Evolutionary conservation across 2,888 invertebrate genomes (phyloP).

Genomic region (Phyllotreta cruciferae): DNA sequence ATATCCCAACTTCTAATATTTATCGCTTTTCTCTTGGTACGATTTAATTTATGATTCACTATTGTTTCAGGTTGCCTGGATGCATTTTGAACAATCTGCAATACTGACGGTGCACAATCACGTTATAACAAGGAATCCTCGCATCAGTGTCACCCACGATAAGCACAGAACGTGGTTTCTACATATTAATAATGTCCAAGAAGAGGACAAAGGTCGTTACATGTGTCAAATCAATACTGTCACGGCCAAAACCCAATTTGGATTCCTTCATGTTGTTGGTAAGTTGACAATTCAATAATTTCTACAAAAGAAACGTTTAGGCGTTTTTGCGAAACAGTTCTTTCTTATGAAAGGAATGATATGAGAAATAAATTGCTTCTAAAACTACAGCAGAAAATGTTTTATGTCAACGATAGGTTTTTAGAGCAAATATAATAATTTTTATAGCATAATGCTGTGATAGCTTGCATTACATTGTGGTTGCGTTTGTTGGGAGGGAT

Average conservation of each 20-base stretch:
- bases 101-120: constrained; percentile 93
- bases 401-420: too few relatives aligned
- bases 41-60: constrained; percentile 9
- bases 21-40: neutral
- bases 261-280: constrained; percentile 92
- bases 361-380: constrained; percentile 1
- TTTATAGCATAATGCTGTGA: too few relatives aligned
- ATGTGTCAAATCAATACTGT: constrained; percentile 96
- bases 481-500: too few relatives aligned
- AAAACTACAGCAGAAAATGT: neutral
- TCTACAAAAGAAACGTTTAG: constrained; percentile 15
- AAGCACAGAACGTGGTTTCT: constrained; percentile 93
- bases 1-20: neutral
- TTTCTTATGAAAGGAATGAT: constrained; percentile 12
- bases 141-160: constrained; percentile 91
- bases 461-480: too few relatives aligned
- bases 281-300: constrained; percentile 58
- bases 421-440: too few relatives aligned
- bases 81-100: constrained; percentile 93
- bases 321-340: constrained; percentile 4
- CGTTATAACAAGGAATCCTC: constrained; percentile 91
- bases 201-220: constrained; percentile 90
- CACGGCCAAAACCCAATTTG: constrained; percentile 91
- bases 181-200: constrained; percentile 90
- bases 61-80: constrained; percentile 87